Evolutionary conservation across 2,797 vertebrate species (phyloP).

Genomic region (Limosa lapponica): DNA sequence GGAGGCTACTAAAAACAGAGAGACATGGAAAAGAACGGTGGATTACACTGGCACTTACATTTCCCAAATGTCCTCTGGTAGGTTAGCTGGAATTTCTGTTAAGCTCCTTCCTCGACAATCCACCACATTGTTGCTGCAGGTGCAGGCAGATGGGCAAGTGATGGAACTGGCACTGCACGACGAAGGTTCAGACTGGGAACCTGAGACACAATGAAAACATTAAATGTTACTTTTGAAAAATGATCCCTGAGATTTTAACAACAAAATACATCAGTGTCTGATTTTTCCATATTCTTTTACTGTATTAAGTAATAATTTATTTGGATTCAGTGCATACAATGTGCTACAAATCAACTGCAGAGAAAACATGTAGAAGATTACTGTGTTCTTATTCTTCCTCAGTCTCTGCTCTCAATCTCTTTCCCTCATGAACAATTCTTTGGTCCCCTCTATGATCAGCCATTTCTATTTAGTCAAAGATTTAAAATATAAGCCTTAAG

Average conservation of each 20-base stretch:
- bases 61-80: conserved; percentile 94
- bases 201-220: conserved; percentile 70
- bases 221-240: neutral
- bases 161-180: conserved; percentile 90
- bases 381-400: neutral
- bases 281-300: neutral
- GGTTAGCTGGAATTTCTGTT: conserved; percentile 92
- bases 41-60: conserved; percentile 85
- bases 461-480: neutral
- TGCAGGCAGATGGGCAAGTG: conserved; percentile 91
- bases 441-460: neutral
- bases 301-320: neutral
- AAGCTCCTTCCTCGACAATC: conserved; percentile 94
- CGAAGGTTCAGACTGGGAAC: conserved; percentile 83
- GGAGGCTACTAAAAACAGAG: neutral
- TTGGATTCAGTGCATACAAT: neutral
- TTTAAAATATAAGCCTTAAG: neutral
- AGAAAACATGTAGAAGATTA: neutral
- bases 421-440: neutral
- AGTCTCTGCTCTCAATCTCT: neutral
- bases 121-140: conserved; percentile 96
- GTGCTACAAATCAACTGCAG: neutral
- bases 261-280: neutral
- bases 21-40: neutral
- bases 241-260: neutral